Evolutionary conservation across 2,797 vertebrate species (phyloP).

Genomic region (Botia almorhae): DNA sequence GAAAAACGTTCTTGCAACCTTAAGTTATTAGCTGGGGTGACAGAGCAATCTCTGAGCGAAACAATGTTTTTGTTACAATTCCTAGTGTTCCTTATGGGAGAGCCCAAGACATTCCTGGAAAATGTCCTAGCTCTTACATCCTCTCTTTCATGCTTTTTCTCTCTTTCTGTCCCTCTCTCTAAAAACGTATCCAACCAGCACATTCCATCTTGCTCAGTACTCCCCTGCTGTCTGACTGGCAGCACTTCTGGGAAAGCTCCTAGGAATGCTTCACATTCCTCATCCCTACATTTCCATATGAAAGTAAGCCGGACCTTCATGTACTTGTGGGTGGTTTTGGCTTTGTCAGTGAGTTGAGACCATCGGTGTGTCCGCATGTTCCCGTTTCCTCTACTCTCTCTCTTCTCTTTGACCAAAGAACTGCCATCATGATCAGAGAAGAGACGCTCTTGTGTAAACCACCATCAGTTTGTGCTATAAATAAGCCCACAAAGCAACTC

Average conservation of each 20-base stretch:
- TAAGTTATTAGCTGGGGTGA: too few relatives aligned
- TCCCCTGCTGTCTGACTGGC: constrained; percentile 53
- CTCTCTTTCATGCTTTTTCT: constrained; percentile 16
- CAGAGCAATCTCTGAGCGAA: too few relatives aligned
- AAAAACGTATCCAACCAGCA: constrained; percentile 52
- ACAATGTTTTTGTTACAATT: too few relatives aligned
- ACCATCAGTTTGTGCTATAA: constrained; percentile 21
- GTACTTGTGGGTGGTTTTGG: constrained; percentile 48
- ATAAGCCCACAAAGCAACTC: constrained; percentile 39
- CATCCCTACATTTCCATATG: constrained; percentile 65
- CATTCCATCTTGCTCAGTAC: constrained; percentile 43
- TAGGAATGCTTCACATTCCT: constrained; percentile 57
- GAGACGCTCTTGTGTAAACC: constrained; percentile 22
- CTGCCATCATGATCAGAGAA: constrained; percentile 43
- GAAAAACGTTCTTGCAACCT: too few relatives aligned
- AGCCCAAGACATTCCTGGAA: constrained; percentile 6
- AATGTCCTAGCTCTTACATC: constrained; percentile 5
- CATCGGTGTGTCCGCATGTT: constrained; percentile 21
- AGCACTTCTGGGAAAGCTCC: constrained; percentile 59
- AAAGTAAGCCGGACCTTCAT: constrained; percentile 62
- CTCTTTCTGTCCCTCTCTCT: constrained; percentile 45
- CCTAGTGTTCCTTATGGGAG: too few relatives aligned
- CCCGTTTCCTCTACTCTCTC: constrained; percentile 43
- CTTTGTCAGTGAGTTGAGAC: neutral
- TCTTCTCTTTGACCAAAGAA: constrained; percentile 16